These are phyloP conservation scores for Gymnothorax reevesii DNA, from an alignment of 2,797 vertebrate genomes.

Conservation along the genomic window DNA sequence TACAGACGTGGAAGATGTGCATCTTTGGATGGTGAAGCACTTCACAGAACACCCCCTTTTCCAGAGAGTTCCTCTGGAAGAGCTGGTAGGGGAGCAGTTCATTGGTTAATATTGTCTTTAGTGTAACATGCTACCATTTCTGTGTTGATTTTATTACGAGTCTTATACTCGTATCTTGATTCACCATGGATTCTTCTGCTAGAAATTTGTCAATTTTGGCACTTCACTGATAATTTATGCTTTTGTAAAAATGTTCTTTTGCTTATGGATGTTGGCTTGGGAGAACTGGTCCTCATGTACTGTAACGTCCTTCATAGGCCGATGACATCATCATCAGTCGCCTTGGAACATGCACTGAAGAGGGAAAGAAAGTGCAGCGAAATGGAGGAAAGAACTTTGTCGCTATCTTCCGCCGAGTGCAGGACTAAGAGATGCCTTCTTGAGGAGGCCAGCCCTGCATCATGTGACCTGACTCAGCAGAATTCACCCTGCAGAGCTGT, in stretches of 20 bases:
- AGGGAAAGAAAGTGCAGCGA: slow-evolving; percentile 89
- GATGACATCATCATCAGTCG: slow-evolving; percentile 77
- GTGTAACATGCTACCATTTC: background rate
- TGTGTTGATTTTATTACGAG: background rate
- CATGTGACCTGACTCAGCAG: background rate
- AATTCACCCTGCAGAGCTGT: background rate
- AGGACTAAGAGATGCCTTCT: slow-evolving; percentile 52
- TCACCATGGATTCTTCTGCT: background rate
- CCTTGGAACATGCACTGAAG: slow-evolving; percentile 85
- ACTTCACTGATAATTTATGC: background rate
- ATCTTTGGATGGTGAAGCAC: slow-evolving; percentile 88
- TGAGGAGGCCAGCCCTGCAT: background rate
- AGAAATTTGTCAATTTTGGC: background rate
- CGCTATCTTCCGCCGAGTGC: slow-evolving; percentile 81
- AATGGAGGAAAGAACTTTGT: slow-evolving; percentile 86
- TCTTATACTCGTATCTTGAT: background rate
- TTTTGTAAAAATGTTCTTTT: background rate
- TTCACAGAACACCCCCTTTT: slow-evolving; percentile 88
- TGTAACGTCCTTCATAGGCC: slow-evolving; percentile 59
- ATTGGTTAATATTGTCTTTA: background rate
- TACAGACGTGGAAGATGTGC: slow-evolving; percentile 88
- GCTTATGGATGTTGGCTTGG: background rate
- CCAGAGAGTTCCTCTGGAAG: slow-evolving; percentile 71
- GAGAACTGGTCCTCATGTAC: background rate
- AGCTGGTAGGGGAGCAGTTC: slow-evolving; percentile 73